Evolutionary conservation across 1,140 invertebrate species (phyloP).

Genomic region (Bicyclus anynana): DNA sequence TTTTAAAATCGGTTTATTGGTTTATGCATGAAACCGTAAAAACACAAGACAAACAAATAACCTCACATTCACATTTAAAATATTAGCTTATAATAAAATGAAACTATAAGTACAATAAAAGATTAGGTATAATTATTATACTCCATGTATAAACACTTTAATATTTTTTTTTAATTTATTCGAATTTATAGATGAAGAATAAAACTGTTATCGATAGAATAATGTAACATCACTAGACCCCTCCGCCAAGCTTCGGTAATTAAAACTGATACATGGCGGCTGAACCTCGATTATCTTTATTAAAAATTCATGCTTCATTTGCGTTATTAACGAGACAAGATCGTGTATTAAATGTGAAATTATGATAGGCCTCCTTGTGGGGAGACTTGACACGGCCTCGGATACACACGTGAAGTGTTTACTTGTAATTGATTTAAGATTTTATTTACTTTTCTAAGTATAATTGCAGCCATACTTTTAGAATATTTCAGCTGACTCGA

Average conservation of each 20-base stretch:
- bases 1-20: no score
- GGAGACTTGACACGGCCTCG: background rate
- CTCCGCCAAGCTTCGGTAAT: conserved; percentile 17
- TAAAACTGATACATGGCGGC: conserved; percentile 32
- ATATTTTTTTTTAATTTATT: no score
- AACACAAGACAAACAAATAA: no score
- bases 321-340: conserved; percentile 25
- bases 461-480: no score
- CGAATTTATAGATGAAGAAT: background rate
- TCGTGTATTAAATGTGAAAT: conserved; percentile 30
- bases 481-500: no score
- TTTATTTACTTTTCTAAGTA: background rate
- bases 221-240: conserved; percentile 11
- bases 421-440: background rate
- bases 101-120: no score
- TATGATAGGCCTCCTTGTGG: conserved; percentile 13
- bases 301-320: conserved; percentile 37
- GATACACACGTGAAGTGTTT: background rate
- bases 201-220: conserved; percentile 4
- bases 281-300: conserved; percentile 31
- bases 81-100: no score
- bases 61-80: no score
- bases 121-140: no score
- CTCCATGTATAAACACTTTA: no score
- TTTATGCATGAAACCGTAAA: no score